A percentile compares a stretch with the other conserved stretches of the same genome.
These are phyloP conservation scores for Oryzias sinensis DNA, from an alignment of 2,797 vertebrate genomes.

Conservation along the genomic window DNA sequence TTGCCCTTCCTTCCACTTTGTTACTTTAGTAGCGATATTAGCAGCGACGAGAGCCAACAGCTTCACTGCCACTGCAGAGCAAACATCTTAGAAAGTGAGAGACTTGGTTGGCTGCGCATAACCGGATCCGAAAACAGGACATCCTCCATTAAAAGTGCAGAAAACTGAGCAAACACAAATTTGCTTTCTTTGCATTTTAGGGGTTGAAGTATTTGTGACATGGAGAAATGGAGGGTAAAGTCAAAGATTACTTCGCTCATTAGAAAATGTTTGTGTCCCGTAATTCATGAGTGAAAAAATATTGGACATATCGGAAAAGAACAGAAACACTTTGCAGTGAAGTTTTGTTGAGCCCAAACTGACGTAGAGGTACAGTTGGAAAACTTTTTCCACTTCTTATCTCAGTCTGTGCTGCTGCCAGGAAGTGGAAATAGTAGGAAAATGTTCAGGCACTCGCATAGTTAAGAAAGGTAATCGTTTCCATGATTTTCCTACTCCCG, in stretches of 20 bases:
- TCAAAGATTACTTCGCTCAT: too few relatives aligned
- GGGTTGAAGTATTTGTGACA: too few relatives aligned
- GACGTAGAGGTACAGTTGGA: background rate
- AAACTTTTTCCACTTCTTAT: too few relatives aligned
- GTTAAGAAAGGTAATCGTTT: background rate
- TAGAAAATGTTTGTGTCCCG: constrained; percentile 1
- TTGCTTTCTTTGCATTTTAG: too few relatives aligned
- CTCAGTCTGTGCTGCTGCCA: too few relatives aligned
- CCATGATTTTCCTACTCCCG: too few relatives aligned
- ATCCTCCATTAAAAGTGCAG: too few relatives aligned
- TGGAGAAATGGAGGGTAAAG: too few relatives aligned
- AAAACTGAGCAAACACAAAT: too few relatives aligned
- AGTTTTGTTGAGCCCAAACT: constrained; percentile 3
- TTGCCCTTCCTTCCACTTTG: constrained; percentile 9
- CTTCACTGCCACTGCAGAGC: constrained; percentile 39
- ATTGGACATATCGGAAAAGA: too few relatives aligned
- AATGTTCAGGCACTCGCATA: background rate
- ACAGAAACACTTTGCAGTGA: background rate
- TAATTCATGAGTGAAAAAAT: constrained; percentile 10
- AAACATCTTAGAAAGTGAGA: constrained; percentile 48
- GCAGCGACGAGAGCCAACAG: constrained; percentile 52
- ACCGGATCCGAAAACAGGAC: background rate
- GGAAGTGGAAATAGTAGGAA: background rate
- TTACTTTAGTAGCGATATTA: constrained; percentile 19
- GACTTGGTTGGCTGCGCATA: constrained; percentile 19